These are phyloP conservation scores for Phocides pigmalion DNA, from an alignment of 1,140 invertebrate species.

Conservation along the genomic window DNA sequence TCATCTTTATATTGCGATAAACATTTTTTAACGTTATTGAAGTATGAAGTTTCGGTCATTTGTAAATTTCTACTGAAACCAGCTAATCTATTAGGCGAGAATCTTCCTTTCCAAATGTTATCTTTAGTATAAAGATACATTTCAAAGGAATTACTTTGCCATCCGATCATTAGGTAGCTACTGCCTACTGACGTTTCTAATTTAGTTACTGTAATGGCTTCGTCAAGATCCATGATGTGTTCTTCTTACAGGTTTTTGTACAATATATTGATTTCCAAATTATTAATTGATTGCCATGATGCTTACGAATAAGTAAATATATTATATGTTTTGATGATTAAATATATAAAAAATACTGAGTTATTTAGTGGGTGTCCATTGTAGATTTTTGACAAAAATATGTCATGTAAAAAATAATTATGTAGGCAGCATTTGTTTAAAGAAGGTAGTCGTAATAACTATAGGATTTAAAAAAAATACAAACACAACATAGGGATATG, in stretches of 20 bases:
- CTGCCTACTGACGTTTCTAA: slow-evolving; percentile 44
- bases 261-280: background rate
- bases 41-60: slow-evolving; percentile 53
- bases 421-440: too few species aligned
- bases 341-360: too few species aligned
- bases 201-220: slow-evolving; percentile 62
- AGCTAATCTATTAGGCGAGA: slow-evolving; percentile 55
- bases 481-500: too few species aligned
- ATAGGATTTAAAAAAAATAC: too few species aligned
- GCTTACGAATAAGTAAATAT: background rate
- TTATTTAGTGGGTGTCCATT: too few species aligned
- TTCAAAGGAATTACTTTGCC: slow-evolving; percentile 62
- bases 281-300: background rate
- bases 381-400: too few species aligned
- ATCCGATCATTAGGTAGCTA: slow-evolving; percentile 59
- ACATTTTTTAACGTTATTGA: slow-evolving; percentile 47
- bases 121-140: slow-evolving; percentile 56
- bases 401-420: too few species aligned
- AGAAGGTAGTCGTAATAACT: too few species aligned
- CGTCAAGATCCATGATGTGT: slow-evolving; percentile 57
- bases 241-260: background rate
- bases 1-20: slow-evolving; percentile 54
- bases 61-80: slow-evolving; percentile 65
- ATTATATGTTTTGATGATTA: too few species aligned
- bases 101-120: slow-evolving; percentile 63